A percentile compares a stretch with the other conserved stretches of the same genome.
Evolutionary conservation across 2,113 vertebrate genomes (phyloP).

Genomic region (zebrafish (Danio rerio)): DNA sequence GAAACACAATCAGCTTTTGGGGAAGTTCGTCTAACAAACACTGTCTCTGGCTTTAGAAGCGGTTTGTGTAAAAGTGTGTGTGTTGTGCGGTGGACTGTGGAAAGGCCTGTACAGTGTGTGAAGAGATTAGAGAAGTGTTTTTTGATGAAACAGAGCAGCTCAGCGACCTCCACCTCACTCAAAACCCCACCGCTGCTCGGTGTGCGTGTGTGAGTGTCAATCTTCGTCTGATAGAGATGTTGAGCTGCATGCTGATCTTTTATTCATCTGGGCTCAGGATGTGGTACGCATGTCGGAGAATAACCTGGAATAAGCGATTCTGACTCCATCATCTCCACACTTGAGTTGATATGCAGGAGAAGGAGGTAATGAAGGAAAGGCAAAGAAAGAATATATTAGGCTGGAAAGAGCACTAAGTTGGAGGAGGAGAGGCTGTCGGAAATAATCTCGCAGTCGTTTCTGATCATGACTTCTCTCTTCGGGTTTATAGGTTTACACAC

Average conservation of each 20-base stretch:
- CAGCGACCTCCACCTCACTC: neutral
- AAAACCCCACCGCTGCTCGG: constrained; percentile 1
- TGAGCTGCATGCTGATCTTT: constrained; percentile 54
- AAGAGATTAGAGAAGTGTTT: constrained; percentile 31
- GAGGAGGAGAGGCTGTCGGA: neutral
- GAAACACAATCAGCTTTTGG: constrained; percentile 10
- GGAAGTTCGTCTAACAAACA: constrained; percentile 31
- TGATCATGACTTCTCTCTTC: neutral
- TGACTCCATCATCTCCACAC: constrained; percentile 7
- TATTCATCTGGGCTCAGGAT: constrained; percentile 52
- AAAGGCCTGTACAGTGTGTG: constrained; percentile 19
- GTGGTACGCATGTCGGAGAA: constrained; percentile 10
- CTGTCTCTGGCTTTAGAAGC: neutral
- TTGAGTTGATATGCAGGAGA: constrained; percentile 7
- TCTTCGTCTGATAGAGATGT: constrained; percentile 51
- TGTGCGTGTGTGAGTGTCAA: constrained; percentile 21
- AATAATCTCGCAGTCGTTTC: neutral
- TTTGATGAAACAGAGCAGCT: constrained; percentile 23
- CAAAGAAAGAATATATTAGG: neutral
- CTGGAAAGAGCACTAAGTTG: neutral
- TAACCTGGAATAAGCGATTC: constrained; percentile 38
- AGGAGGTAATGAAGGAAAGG: neutral
- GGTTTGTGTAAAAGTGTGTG: neutral
- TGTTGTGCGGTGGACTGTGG: neutral
- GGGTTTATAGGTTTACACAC: neutral